These are phyloP conservation scores for Apis mellifera DNA, from an alignment of 1,140 invertebrate genomes.

Conservation along the genomic window Amel_HAv3.1 CM009935.2:13484001-13484500, in stretches of 20 bases:
- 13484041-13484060: neutral
- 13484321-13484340: neutral
- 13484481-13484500: neutral
- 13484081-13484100: neutral
- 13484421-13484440: neutral
- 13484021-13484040: constrained; percentile 19
- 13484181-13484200: neutral
- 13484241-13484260: constrained; percentile 22
- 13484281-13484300: constrained; percentile 14
- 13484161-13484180: neutral
- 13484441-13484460: neutral
- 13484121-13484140: neutral
- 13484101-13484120: neutral
- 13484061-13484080: neutral
- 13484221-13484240: neutral
- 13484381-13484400: neutral
- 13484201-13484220: neutral
- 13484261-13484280: constrained; percentile 6
- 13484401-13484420: neutral
- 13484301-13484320: neutral
- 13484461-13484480: neutral
- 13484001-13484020: neutral
- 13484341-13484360: neutral
- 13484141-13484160: neutral
- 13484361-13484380: too few species aligned